These are phyloP conservation scores for Dione vanillae DNA, from an alignment of 2,888 invertebrate genomes.

Conservation along the genomic window DNA sequence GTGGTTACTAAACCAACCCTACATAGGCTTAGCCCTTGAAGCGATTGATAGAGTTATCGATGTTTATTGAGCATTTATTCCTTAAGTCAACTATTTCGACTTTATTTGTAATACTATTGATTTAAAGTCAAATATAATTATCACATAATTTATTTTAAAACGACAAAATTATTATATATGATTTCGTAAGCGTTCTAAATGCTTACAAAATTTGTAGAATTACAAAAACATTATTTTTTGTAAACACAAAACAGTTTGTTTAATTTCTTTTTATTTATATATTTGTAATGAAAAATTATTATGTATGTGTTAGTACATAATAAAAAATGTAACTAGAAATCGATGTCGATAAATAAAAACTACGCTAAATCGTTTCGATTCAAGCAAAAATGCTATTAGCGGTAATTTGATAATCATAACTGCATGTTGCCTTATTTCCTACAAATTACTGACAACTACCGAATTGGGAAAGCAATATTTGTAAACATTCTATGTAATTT, in stretches of 20 bases:
- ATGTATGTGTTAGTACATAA: not conserved
- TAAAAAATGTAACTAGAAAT: not conserved
- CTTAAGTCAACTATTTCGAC: no score
- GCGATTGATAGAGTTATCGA: slow-evolving; percentile 28
- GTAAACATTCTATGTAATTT: slow-evolving; percentile 14
- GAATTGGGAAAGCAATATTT: slow-evolving; percentile 32
- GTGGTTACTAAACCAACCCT: slow-evolving; percentile 31
- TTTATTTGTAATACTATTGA: no score
- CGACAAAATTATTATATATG: no score
- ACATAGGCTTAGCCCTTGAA: slow-evolving; percentile 22
- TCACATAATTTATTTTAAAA: no score
- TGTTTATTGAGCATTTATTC: not conserved
- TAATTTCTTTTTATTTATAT: not conserved
- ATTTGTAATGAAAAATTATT: not conserved
- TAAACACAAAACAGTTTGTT: not conserved
- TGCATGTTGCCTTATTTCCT: slow-evolving; percentile 36
- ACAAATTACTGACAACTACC: slow-evolving; percentile 37
- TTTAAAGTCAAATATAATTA: no score
- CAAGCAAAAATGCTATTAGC: slow-evolving; percentile 45
- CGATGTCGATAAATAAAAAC: slow-evolving; percentile 24
- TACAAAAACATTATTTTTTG: not conserved
- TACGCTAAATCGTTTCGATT: slow-evolving; percentile 29
- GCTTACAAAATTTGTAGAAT: no score
- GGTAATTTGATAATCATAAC: slow-evolving; percentile 53
- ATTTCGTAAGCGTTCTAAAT: no score